Conservation (phyloP, 2,797 vertebrate species). For the Leucoraja ocellata region DNA sequence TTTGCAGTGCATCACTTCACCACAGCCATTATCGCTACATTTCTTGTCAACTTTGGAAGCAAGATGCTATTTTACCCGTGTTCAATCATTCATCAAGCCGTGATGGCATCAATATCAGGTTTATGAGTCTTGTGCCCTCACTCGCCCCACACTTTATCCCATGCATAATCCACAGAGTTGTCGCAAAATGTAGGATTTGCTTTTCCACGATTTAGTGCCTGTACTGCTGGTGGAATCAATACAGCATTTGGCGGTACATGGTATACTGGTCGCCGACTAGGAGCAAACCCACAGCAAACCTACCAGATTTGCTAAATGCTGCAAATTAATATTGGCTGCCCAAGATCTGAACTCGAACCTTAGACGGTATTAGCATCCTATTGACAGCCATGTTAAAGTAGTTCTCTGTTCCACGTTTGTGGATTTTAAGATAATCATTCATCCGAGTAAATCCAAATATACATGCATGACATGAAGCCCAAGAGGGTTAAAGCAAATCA, state of each 20-base stretch:
- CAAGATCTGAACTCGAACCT: background rate
- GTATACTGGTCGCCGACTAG: background rate
- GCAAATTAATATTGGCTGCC: background rate
- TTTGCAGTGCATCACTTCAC: background rate
- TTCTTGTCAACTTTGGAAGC: background rate
- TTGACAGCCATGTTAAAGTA: background rate
- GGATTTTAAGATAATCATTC: background rate
- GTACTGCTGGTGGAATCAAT: background rate
- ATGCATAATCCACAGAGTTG: background rate
- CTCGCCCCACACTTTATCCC: background rate
- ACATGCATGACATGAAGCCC: background rate
- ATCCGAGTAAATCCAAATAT: background rate
- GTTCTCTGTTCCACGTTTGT: background rate
- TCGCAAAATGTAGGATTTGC: background rate
- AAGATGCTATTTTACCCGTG: background rate
- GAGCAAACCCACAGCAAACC: background rate
- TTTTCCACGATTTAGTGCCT: background rate
- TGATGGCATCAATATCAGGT: background rate
- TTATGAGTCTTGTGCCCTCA: no score
- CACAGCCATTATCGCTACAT: background rate
- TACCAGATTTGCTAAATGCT: background rate
- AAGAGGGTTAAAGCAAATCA: background rate
- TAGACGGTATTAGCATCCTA: background rate
- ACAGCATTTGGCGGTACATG: background rate
- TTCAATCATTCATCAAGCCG: background rate